Evolutionary conservation across 2,797 vertebrate species (phyloP), one percentile per base, ranked within the genome.

Genomic region (Xenentodon cancila): DNA sequence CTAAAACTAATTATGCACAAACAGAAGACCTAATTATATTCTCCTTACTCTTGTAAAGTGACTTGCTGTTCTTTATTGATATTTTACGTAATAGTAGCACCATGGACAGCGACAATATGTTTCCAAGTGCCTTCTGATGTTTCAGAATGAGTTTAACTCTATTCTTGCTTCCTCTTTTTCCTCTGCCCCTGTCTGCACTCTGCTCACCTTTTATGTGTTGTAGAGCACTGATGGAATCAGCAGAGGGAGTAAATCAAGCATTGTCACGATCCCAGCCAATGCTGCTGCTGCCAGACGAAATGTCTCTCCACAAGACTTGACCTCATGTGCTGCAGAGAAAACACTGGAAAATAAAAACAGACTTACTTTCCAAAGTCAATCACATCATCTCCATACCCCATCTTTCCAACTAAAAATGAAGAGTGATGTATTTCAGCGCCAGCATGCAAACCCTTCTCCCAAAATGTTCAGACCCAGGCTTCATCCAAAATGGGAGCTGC

Each of bases 401-500:
- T 59, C 71, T 13, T 69, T 70, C 54, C 9, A 32, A 9, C 62
- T 78, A 50, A 95, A 94, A 88, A 93, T 94, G 78, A 95, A 90
- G 30, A 52, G 44, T 22, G 81, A 80, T 46, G 20, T 18, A 5
- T 53, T n/a, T 40, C 68, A 67, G n/a, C 20, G 30, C 5, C 61
- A 63, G 46, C 49, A 57, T 25, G 52, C 17, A 6, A 25, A 37
- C 19, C 45, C 56, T 49, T 30, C 44, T 15, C 20, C 62, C n/a
- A 80, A 85, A 60, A 62, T 58, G 66, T 30, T 22, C 40, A 53
- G 49, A 27, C 9, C 18, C 13, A 80, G 43, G 37, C 3, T 0
- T 46, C 37, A 4, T 53, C 50, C 9, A 30, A 91, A 83, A 60
- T 87, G 82, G 88, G 42, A 84, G 40, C 79, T 81, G 17, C 81